Conservation (phyloP, 2,888 invertebrate genomes). For the Ophion ellenae region DNA sequence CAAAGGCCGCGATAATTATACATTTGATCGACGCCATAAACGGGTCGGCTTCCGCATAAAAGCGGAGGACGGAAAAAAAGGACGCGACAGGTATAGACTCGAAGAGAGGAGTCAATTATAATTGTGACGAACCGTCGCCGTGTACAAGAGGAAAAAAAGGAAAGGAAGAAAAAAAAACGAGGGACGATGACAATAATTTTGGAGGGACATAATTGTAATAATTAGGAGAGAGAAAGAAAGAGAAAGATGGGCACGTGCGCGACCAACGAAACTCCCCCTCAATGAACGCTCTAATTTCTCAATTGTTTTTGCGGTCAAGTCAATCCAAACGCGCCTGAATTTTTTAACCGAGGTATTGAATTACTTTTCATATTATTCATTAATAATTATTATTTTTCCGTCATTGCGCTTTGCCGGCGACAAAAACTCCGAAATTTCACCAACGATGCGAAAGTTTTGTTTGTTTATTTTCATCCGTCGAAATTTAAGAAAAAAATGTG, state of each 20-base stretch:
- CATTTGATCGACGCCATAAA: slow-evolving; percentile 21
- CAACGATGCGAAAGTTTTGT: too few species aligned
- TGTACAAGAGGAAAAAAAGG: neutral
- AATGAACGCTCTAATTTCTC: slow-evolving; percentile 60
- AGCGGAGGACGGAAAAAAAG: neutral
- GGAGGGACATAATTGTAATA: slow-evolving; percentile 25
- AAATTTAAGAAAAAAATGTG: too few species aligned
- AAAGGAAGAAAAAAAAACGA: neutral
- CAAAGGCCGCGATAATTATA: slow-evolving; percentile 59
- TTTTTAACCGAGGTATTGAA: too few species aligned
- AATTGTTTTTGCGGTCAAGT: slow-evolving; percentile 56
- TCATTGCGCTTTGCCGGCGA: too few species aligned
- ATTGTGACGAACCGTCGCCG: slow-evolving; percentile 4
- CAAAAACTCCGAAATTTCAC: too few species aligned
- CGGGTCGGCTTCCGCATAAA: neutral
- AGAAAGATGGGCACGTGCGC: slow-evolving; percentile 1
- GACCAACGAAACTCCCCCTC: slow-evolving; percentile 47
- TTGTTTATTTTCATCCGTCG: too few species aligned
- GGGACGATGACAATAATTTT: neutral
- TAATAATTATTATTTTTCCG: too few species aligned
- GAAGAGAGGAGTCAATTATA: neutral
- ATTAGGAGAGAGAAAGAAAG: slow-evolving; percentile 12
- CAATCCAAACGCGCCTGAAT: slow-evolving; percentile 14
- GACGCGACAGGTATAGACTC: neutral
- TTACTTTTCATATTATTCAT: too few species aligned